A percentile compares a stretch with the other conserved stretches of the same genome.
phyloP scores from a whole-genome alignment of 2,113 vertebrate species.

The Castor canadensis region DNA sequence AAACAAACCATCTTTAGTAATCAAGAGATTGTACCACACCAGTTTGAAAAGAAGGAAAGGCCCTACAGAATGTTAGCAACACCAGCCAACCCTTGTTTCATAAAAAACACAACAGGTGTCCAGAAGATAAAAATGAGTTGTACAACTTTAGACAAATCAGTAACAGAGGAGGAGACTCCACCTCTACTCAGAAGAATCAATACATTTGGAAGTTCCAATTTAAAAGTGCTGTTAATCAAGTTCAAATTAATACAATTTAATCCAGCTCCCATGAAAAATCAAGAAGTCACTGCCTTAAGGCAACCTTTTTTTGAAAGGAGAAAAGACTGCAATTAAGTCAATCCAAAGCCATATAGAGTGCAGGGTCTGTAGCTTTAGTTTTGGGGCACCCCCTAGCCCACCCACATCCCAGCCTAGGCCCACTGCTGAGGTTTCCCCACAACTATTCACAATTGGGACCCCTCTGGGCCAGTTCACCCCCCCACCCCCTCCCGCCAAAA shows the following conservation, averaged over 20 bases:
- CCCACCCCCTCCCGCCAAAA: neutral
- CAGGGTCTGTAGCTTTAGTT: neutral
- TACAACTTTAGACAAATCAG: neutral
- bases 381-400: neutral
- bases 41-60: neutral
- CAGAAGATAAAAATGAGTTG: neutral
- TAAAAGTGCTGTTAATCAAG: neutral
- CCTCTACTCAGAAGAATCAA: neutral
- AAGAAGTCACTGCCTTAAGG: neutral
- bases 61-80: neutral
- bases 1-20: neutral
- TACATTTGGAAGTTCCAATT: neutral
- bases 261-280: neutral
- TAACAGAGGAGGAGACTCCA: neutral
- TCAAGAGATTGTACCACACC: neutral
- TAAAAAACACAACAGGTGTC: neutral
- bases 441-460: neutral
- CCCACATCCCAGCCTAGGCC: neutral
- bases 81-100: neutral
- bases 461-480: rapidly evolving
- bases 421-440: neutral
- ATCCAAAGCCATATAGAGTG: neutral
- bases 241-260: neutral
- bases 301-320: neutral
- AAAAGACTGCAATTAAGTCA: neutral